Evolutionary conservation across 1,140 invertebrate genomes (phyloP), one percentile per base, ranked within the genome.

Genomic region (Drosophila bocki): DNA sequence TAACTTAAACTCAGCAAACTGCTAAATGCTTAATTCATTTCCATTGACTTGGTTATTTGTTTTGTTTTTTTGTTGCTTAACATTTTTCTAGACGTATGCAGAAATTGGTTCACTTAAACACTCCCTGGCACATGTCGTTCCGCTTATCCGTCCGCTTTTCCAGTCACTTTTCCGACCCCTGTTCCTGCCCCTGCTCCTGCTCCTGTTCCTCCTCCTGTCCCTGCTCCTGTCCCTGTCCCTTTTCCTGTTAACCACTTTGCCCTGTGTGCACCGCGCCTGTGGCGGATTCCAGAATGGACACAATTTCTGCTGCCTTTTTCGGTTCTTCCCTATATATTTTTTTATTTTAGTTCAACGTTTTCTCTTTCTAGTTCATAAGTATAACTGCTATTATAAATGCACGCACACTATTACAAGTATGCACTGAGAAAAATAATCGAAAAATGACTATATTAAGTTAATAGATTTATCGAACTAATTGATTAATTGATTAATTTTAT

Each of bases 241-340:
- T n/a, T 12, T 51, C 15, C 48, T 15, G 53, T 57, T 56, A 54
- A 75, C 70, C 50, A 75, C 53, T 75, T 56, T 65, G 41, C 65
- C 51, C 59, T 37, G 32, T 60, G 67, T 57, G 45, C 56, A 53
- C 26, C 56, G 42, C 56, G 75, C 78, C 61, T 57, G 75, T 62
- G 78, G 78, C 76, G 78, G 74, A 80, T 80, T 80, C 58, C 57
- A 74, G 78, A 80, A 80, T 80, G 78, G 78, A 80, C 78, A 80
- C 78, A 65, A 80, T 80, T 72, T 71, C 54, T 74, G 54, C 70
- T 74, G 58, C 58, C 57, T 50, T 78, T 78, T 78, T 68, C 50
- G 44, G 41, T 50, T 63, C 13, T 37, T 19, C 41, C 37, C 22
- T 12, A 3, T 3, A 12, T 42, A 22, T 45, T 13, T 50, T 56